Evolutionary conservation across 2,797 vertebrate genomes (phyloP).

Genomic region (Yasuhikotakia modesta): DNA sequence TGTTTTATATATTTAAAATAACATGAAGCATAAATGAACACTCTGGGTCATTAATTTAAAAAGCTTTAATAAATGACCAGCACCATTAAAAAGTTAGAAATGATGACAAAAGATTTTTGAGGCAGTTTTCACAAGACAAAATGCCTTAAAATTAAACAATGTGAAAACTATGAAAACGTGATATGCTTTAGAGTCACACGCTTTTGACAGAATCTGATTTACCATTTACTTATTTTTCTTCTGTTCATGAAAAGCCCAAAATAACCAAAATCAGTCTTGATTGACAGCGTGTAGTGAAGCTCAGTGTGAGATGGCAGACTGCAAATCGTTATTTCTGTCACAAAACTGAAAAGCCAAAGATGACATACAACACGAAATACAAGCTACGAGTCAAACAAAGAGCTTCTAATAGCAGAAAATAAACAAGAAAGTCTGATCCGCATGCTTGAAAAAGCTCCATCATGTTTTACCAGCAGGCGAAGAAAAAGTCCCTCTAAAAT

Average conservation of each 20-base stretch:
- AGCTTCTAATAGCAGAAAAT: neutral
- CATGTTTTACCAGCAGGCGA: neutral
- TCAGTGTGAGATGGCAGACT: conserved; percentile 31
- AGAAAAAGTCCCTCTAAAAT: conserved; percentile 6
- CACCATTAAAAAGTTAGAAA: neutral
- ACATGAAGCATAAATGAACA: neutral
- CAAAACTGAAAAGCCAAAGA: conserved; percentile 10
- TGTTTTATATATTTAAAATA: neutral
- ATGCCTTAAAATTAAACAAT: conserved; percentile 15
- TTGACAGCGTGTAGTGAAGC: conserved; percentile 2
- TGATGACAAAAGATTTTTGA: neutral
- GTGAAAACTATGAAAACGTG: neutral
- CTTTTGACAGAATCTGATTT: neutral
- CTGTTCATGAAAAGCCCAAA: neutral
- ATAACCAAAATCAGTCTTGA: conserved; percentile 2
- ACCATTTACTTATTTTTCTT: neutral
- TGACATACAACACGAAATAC: conserved; percentile 24
- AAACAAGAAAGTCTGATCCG: conserved; percentile 20
- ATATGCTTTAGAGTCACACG: neutral
- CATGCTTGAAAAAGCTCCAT: conserved; percentile 3
- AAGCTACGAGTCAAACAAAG: conserved; percentile 11
- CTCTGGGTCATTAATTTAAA: conserved; percentile 10
- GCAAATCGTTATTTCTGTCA: conserved; percentile 27
- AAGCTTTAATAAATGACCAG: neutral
- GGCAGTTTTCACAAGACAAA: conserved; percentile 6